A percentile compares a stretch with the other conserved stretches of the same genome.
These are phyloP conservation scores for Drosophila testacea DNA, from an alignment of 2,888 invertebrate species.

Conservation along the genomic window DNA sequence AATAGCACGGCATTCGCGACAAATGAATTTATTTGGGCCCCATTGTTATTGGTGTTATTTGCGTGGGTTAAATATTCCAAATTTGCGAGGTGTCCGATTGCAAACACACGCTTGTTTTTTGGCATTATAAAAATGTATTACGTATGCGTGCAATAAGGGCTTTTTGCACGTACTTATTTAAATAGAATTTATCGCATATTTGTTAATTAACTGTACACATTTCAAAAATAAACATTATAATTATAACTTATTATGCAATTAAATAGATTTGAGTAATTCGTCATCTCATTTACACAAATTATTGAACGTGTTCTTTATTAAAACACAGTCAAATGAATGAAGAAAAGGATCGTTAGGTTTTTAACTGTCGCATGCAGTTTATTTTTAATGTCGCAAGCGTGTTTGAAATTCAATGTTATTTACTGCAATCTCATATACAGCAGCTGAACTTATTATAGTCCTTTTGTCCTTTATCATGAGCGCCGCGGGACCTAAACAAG, in stretches of 20 bases:
- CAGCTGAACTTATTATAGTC: constrained; percentile 25
- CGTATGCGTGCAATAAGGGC: background rate
- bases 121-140: constrained; percentile 14
- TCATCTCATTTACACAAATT: background rate
- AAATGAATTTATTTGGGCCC: constrained; percentile 52
- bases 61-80: constrained; percentile 51
- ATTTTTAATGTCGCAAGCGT: constrained; percentile 1
- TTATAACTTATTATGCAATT: too few species aligned
- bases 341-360: background rate
- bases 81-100: constrained; percentile 45
- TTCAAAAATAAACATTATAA: background rate
- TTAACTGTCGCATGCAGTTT: background rate
- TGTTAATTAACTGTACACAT: background rate
- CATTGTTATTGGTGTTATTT: constrained; percentile 57
- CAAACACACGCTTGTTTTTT: constrained; percentile 12
- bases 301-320: background rate
- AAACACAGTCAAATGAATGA: background rate
- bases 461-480: constrained; percentile 37
- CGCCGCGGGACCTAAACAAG: constrained; percentile 40
- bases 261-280: background rate
- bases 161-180: background rate
- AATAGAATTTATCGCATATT: background rate
- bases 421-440: constrained; percentile 16
- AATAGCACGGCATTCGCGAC: constrained; percentile 40
- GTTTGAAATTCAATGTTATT: constrained; percentile 39